phyloP scores from a whole-genome alignment of 2,888 invertebrate genomes.

The Metallyticus violacea region DNA sequence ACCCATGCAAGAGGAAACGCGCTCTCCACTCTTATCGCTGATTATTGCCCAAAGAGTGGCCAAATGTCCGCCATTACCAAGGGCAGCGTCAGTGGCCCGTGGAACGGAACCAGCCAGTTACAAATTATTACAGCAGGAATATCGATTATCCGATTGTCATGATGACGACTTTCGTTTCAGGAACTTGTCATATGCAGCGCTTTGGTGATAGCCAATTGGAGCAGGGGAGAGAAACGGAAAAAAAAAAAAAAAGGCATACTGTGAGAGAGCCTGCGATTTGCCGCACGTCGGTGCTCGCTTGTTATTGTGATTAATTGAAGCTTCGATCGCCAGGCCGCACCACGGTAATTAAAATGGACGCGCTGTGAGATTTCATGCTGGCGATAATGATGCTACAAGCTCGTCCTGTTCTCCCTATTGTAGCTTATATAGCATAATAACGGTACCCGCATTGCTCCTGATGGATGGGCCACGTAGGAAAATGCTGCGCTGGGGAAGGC shows the following conservation, averaged over 20 bases:
- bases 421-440: neutral
- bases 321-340: slow-evolving; percentile 12
- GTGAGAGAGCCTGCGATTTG: neutral
- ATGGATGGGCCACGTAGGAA: slow-evolving; percentile 4
- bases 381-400: slow-evolving; percentile 1
- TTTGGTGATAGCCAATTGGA: neutral
- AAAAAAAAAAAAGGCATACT: neutral
- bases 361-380: neutral
- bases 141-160: neutral
- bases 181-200: neutral
- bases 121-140: neutral
- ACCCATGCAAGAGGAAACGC: neutral
- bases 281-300: slow-evolving; percentile 2
- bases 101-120: neutral
- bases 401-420: neutral
- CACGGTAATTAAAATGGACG: slow-evolving; percentile 16
- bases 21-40: neutral
- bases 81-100: neutral
- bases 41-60: neutral
- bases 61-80: neutral
- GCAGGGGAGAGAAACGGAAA: neutral
- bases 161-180: neutral
- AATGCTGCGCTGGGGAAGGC: neutral
- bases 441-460: slow-evolving; percentile 3
- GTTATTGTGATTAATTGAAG: slow-evolving; percentile 18